Evolutionary conservation across 2,888 invertebrate genomes (phyloP).

Genomic region (Nomada goodeniana): DNA sequence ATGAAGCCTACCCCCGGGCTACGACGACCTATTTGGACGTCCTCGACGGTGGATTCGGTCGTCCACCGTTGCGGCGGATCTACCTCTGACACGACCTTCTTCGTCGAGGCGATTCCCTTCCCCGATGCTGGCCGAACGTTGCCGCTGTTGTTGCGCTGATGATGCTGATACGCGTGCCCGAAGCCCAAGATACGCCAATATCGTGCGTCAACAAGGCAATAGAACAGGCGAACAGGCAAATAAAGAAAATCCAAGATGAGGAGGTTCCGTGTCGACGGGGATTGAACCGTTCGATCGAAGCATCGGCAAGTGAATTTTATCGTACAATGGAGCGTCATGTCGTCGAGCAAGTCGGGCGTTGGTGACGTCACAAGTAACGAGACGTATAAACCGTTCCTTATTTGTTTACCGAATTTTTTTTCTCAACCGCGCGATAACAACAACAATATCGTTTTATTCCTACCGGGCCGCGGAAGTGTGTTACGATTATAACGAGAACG

Average conservation of each 20-base stretch:
- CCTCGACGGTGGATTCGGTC: slow-evolving; percentile 35
- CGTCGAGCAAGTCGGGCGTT: not conserved
- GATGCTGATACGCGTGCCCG: slow-evolving; percentile 72
- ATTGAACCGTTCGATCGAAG: slow-evolving; percentile 48
- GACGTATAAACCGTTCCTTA: not conserved
- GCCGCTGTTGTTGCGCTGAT: slow-evolving; percentile 37
- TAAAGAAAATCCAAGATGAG: slow-evolving; percentile 68
- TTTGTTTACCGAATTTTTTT: not conserved
- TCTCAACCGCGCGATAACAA: not conserved
- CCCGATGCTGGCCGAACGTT: not conserved
- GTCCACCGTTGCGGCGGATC: slow-evolving; percentile 50
- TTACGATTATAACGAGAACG: too few relatives aligned
- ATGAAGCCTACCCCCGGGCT: slow-evolving; percentile 55
- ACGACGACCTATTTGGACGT: slow-evolving; percentile 59
- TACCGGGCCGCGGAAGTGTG: not conserved
- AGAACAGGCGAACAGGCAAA: slow-evolving; percentile 75
- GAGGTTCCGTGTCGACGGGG: slow-evolving; percentile 37
- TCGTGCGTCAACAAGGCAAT: slow-evolving; percentile 82
- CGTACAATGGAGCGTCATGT: not conserved
- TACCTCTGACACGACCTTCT: slow-evolving; percentile 35
- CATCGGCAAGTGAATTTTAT: slow-evolving; percentile 42
- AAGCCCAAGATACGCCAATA: slow-evolving; percentile 80
- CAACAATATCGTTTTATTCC: not conserved
- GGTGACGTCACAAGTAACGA: not conserved
- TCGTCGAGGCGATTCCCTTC: slow-evolving; percentile 25